A percentile compares a stretch with the other conserved stretches of the same genome.
Evolutionary conservation across 2,888 invertebrate species (phyloP).

Genomic region (Pardosa pseudoannulata): DNA sequence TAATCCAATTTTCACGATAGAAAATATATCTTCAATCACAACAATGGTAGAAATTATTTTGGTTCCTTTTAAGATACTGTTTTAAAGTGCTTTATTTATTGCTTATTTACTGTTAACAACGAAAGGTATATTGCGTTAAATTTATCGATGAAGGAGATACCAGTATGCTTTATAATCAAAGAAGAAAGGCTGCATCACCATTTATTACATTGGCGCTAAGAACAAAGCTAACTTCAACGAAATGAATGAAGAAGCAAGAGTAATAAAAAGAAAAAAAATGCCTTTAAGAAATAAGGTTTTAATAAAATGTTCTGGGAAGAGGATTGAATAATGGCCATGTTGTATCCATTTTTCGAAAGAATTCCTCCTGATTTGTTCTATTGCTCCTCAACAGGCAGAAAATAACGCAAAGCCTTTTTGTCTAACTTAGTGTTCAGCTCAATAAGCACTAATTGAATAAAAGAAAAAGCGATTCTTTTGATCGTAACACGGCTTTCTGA

Average conservation of each 20-base stretch:
- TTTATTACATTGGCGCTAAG: neutral
- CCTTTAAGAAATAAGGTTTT: neutral
- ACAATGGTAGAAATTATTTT: too few species aligned
- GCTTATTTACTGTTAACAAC: too few species aligned
- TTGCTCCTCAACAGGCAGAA: conserved; percentile 1
- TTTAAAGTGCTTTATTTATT: too few species aligned
- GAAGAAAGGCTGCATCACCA: neutral
- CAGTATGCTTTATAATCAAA: conserved; percentile 11
- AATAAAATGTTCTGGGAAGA: neutral
- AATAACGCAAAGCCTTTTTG: too few species aligned
- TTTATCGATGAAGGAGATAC: too few species aligned
- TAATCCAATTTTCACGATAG: too few species aligned
- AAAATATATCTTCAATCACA: too few species aligned
- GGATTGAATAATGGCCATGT: conserved; percentile 1
- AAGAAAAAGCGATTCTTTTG: neutral
- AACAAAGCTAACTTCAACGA: neutral
- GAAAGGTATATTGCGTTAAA: too few species aligned
- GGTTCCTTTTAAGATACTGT: too few species aligned
- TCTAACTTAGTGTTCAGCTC: conserved; percentile 11
- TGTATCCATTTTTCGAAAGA: neutral
- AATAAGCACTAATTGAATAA: conserved; percentile 29
- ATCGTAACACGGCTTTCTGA: neutral
- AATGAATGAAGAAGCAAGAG: neutral
- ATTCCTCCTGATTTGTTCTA: neutral
- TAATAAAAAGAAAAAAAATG: neutral